These are phyloP conservation scores for Ophion slaviceki DNA, from an alignment of 2,888 invertebrate genomes.

Conservation along the genomic window DNA sequence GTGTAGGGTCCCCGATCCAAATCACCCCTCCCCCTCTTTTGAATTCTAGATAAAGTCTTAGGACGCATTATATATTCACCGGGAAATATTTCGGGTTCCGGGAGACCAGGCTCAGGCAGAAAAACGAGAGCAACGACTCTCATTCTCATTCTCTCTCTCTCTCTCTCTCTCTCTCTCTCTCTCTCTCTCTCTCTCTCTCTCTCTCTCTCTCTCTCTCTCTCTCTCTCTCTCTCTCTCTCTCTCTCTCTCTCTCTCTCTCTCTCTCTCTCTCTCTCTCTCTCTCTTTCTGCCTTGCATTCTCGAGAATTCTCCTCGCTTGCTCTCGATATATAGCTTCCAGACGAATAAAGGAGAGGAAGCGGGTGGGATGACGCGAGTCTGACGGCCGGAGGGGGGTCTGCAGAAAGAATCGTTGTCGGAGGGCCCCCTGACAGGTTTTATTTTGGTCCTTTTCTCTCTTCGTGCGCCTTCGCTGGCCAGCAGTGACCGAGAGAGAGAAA, in stretches of 20 bases:
- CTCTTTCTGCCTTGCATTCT: slow-evolving; percentile 4
- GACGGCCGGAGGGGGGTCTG: not conserved
- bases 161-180: not conserved
- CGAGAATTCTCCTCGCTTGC: slow-evolving; percentile 16
- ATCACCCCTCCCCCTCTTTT: not conserved
- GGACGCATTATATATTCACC: too few species aligned
- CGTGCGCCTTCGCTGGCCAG: not conserved
- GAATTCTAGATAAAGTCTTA: not conserved
- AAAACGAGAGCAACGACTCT: not conserved
- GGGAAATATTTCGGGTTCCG: too few species aligned
- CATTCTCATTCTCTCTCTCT: not conserved
- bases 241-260: not conserved
- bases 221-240: not conserved
- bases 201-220: not conserved
- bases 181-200: not conserved
- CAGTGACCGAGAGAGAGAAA: not conserved
- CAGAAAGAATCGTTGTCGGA: not conserved
- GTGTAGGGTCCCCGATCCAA: not conserved
- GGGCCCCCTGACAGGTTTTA: not conserved
- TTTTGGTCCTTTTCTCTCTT: not conserved
- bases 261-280: not conserved
- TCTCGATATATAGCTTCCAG: slow-evolving; percentile 5
- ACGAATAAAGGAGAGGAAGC: not conserved
- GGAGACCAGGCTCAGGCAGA: too few species aligned
- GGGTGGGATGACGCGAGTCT: not conserved